Evolutionary conservation across 1,140 invertebrate species (phyloP).

Genomic region (Drosophila serrata): DNA sequence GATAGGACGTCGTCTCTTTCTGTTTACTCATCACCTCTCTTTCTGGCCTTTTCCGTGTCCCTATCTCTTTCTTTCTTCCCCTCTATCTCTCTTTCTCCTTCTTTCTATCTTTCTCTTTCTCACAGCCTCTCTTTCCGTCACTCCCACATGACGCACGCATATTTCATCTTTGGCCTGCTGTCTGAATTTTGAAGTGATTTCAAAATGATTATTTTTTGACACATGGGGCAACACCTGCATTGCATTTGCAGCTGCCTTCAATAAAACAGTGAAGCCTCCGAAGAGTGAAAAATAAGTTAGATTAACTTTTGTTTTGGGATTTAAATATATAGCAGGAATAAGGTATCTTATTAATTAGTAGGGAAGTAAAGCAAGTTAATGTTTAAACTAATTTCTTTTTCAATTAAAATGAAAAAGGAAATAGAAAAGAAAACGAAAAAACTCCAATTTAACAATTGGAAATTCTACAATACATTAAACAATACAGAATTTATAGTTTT

Average conservation of each 20-base stretch:
- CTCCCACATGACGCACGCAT: conserved; percentile 53
- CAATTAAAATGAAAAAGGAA: neutral
- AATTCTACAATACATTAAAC: neutral
- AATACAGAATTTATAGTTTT: too few species aligned
- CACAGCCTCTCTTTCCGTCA: too few species aligned
- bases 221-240: conserved; percentile 79
- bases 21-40: neutral
- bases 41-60: neutral
- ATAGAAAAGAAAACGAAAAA: neutral
- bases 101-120: too few species aligned
- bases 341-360: neutral
- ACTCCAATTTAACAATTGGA: neutral
- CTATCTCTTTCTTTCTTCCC: neutral
- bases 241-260: conserved; percentile 73
- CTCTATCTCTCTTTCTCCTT: neutral
- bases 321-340: neutral
- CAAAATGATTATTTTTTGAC: conserved; percentile 82
- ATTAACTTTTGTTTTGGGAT: neutral
- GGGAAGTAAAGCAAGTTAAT: neutral
- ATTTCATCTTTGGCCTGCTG: conserved; percentile 58
- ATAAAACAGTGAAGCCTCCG: neutral
- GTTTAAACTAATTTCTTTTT: too few species aligned
- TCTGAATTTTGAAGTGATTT: conserved; percentile 72
- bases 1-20: conserved; percentile 34
- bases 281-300: neutral